A percentile compares a stretch with the other conserved stretches of the same genome.
These are phyloP conservation scores for Rallus limicola DNA, from an alignment of 2,113 vertebrate species.

Conservation along the genomic window DNA sequence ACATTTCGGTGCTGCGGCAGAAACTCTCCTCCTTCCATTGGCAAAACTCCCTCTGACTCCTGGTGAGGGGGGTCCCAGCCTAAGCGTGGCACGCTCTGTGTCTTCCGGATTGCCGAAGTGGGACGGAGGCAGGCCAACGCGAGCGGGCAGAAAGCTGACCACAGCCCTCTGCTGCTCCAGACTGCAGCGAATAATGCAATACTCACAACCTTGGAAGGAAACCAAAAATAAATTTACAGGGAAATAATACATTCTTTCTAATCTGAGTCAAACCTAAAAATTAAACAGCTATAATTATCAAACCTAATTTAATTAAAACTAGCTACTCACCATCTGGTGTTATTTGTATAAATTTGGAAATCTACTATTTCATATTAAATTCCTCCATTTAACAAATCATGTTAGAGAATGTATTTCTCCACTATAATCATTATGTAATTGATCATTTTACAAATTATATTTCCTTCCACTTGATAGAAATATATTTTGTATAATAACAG, in stretches of 20 bases:
- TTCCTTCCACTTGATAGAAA: slow-evolving; percentile 74
- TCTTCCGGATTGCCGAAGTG: background rate
- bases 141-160: slow-evolving; percentile 1
- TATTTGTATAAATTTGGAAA: slow-evolving; percentile 79
- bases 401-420: slow-evolving; percentile 53
- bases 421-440: slow-evolving; percentile 73
- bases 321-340: slow-evolving; percentile 79
- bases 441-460: slow-evolving; percentile 72
- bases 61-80: background rate
- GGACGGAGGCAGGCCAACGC: background rate
- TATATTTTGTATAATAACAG: slow-evolving; percentile 70
- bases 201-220: slow-evolving; percentile 30
- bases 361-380: slow-evolving; percentile 75
- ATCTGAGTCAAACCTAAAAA: slow-evolving; percentile 80
- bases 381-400: slow-evolving; percentile 73
- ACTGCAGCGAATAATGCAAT: background rate
- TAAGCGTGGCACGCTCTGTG: fast-evolving
- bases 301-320: slow-evolving; percentile 82
- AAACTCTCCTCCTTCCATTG: background rate
- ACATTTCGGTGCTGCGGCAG: background rate
- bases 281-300: slow-evolving; percentile 80
- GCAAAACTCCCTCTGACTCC: background rate
- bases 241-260: slow-evolving; percentile 73
- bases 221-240: slow-evolving; percentile 68
- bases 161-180: background rate